A percentile compares a stretch with the other conserved stretches of the same genome.
phyloP scores from a whole-genome alignment of 2,888 invertebrate species.

The Unio delphinus region DNA sequence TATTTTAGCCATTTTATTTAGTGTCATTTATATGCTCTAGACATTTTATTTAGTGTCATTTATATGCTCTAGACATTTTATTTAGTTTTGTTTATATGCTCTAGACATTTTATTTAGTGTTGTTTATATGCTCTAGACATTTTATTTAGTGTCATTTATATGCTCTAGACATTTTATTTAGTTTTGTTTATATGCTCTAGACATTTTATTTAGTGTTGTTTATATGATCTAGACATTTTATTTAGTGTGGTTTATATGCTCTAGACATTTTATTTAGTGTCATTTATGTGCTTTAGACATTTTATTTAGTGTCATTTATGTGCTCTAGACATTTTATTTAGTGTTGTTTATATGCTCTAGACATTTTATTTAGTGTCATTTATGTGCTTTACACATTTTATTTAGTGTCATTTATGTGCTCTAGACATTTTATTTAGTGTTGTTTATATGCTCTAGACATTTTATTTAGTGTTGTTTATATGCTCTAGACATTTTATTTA shows the following conservation, averaged over 20 bases:
- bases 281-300: background rate
- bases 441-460: background rate
- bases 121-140: slow-evolving; percentile 74
- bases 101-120: background rate
- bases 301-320: background rate
- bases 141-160: background rate
- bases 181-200: background rate
- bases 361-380: slow-evolving; percentile 68
- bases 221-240: background rate
- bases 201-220: background rate
- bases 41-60: slow-evolving; percentile 9
- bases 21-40: background rate
- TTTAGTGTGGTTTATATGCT: background rate
- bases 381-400: background rate
- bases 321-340: background rate
- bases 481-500: slow-evolving; percentile 5
- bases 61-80: background rate
- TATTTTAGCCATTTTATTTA: background rate
- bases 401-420: background rate
- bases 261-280: slow-evolving; percentile 8
- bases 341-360: slow-evolving; percentile 72
- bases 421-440: background rate
- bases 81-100: background rate
- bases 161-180: background rate
- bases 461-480: background rate